phyloP scores from a whole-genome alignment of 2,113 vertebrate genomes.

The Austrofundulus limnaeus region DNA sequence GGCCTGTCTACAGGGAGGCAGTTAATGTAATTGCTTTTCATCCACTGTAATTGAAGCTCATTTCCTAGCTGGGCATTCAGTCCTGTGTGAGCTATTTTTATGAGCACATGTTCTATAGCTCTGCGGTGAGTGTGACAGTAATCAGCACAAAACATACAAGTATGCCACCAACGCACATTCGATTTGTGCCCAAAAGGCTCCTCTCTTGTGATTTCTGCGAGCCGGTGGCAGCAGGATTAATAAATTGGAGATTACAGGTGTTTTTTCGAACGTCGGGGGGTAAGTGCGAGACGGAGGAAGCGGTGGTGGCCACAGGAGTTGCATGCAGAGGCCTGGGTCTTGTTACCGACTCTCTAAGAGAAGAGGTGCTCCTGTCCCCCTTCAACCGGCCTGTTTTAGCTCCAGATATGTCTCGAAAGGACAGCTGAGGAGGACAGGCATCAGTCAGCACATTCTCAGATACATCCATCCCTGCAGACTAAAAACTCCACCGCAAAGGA shows the following conservation, averaged over 20 bases:
- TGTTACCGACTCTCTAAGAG: conserved; percentile 57
- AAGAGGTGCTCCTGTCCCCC: conserved; percentile 54
- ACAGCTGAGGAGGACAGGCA: conserved; percentile 70
- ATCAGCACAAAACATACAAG: conserved; percentile 20
- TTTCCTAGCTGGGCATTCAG: conserved; percentile 59
- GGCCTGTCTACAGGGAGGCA: conserved; percentile 53
- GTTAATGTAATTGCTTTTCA: conserved; percentile 76
- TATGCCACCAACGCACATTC: conserved; percentile 1
- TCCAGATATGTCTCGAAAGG: conserved; percentile 72
- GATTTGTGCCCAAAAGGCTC: conserved; percentile 27
- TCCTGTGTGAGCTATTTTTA: conserved; percentile 65
- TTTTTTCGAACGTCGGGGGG: conserved; percentile 40
- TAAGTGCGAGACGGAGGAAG: conserved; percentile 34
- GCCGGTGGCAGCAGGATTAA: conserved; percentile 37
- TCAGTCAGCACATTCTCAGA: conserved; percentile 74
- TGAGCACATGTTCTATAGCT: conserved; percentile 51
- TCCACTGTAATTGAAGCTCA: conserved; percentile 72
- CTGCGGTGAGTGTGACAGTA: conserved; percentile 28
- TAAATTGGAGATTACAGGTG: conserved; percentile 48
- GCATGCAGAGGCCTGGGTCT: conserved; percentile 41
- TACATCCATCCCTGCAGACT: conserved; percentile 48
- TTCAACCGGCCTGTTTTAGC: conserved; percentile 69
- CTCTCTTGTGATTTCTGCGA: conserved; percentile 46
- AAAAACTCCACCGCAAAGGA: conserved; percentile 54
- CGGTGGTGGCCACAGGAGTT: conserved; percentile 6